Conservation (phyloP, 2,797 vertebrate species). For the Kryptolebias ocellatus region DNA sequence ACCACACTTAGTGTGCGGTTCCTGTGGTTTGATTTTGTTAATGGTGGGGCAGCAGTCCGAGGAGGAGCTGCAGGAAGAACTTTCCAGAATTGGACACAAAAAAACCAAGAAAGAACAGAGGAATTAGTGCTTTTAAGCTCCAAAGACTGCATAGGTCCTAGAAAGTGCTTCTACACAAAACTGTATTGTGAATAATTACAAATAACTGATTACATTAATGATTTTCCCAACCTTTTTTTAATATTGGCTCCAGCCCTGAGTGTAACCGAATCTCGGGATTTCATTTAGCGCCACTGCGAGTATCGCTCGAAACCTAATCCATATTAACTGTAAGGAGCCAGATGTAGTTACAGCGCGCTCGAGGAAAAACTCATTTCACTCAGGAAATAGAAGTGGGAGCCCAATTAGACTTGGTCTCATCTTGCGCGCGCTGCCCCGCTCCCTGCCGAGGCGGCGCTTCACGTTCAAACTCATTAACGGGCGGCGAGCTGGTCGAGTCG, state of each 20-base stretch:
- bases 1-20: constrained; percentile 5
- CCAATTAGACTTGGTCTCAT: constrained; percentile 34
- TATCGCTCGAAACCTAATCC: not conserved
- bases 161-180: no score
- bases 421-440: constrained; percentile 7
- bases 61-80: constrained; percentile 4
- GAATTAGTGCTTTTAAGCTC: not conserved
- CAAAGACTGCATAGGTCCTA: not conserved
- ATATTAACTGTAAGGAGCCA: not conserved
- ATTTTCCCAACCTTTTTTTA: not conserved
- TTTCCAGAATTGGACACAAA: no score
- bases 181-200: not conserved
- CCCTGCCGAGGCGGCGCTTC: constrained; percentile 37
- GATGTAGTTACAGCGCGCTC: not conserved
- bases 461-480: constrained; percentile 28
- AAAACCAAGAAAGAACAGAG: no score
- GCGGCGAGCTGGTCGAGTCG: constrained; percentile 17
- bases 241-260: not conserved
- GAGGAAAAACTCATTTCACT: constrained; percentile 9
- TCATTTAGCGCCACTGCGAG: not conserved
- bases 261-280: not conserved
- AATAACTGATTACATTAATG: not conserved
- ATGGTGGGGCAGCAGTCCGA: constrained; percentile 9
- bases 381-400: constrained; percentile 29
- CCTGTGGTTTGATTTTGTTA: constrained; percentile 17